Evolutionary conservation across 2,797 vertebrate species (phyloP), one percentile per base, ranked within the genome.

Genomic region (Helicolenus hilgendorfi): DNA sequence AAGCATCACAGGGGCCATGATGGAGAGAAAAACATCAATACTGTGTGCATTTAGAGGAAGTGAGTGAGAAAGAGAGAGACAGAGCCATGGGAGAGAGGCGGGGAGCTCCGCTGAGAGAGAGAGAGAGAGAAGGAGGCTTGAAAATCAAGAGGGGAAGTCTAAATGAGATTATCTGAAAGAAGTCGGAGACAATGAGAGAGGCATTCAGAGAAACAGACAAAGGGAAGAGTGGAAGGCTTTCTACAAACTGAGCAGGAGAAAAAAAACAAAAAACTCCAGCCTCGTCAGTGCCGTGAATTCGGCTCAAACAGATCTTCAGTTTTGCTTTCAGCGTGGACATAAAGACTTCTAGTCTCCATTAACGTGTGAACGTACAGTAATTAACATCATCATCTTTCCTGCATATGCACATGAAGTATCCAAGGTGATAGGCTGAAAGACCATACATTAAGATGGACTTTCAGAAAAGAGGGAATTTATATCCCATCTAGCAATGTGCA

Each of bases 141-240:
- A 95, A 92, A 95, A 92, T 92, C 87, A 91, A 92, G 94, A 94
- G 92, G 84, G 90, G 83, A 94, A 93, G 91, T 94, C 96, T 86
- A 95, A 94, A 95, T 94, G 93, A 95, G 94, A 96, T 96, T 96
- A 96, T 95, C 88, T 95, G 90, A 96, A 94, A 94, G 95, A 93
- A 94, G 92, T 94, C 72, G 26, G 91, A 95, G 92, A 94, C 94
- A 95, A 95, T 96, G 92, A 95, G 87, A 75, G 87, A 89, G 82
- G 89, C 91, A 90, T 94, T 93, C 78, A 89, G 84, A 79, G 90
- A 80, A 88, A 91, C 55, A 83, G 92, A 95, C 92, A 95, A 92
- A 95, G 73, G 83, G 85, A 85, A 38, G 82, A 91, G 90, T 81
- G 85, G 84, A 92, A 77, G 72, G 89, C 87, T 94, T 91, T 92